A percentile compares a stretch with the other conserved stretches of the same genome.
Evolutionary conservation across 2,113 vertebrate species (phyloP).

Genomic region (Galeopterus variegatus): DNA sequence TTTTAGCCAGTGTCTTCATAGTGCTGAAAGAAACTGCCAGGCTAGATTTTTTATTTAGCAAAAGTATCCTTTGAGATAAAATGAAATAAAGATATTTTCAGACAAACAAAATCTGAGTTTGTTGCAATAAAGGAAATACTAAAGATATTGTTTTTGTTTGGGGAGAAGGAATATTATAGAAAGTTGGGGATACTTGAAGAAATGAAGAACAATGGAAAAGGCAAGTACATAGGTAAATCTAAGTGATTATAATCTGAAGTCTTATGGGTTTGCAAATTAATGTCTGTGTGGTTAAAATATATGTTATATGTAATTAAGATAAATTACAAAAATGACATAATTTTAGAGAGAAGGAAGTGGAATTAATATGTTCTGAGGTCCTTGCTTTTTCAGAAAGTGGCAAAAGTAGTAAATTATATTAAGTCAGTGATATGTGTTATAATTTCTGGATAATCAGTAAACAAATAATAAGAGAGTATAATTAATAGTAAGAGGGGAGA

Average conservation of each 20-base stretch:
- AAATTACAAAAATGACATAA: background rate
- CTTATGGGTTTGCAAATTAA: background rate
- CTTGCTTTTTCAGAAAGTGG: constrained; percentile 33
- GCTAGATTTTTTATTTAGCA: background rate
- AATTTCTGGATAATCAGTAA: background rate
- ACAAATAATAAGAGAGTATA: background rate
- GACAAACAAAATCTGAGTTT: constrained; percentile 16
- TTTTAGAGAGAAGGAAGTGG: background rate
- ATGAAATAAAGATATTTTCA: constrained; percentile 4
- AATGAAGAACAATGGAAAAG: constrained; percentile 1
- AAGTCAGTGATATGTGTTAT: background rate
- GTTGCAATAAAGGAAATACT: background rate
- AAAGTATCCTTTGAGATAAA: constrained; percentile 45
- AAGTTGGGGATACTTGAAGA: background rate
- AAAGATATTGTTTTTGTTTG: background rate
- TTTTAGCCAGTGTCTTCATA: background rate
- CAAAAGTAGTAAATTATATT: constrained; percentile 30
- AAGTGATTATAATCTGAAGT: constrained; percentile 10
- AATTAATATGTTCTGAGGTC: background rate
- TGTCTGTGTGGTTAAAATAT: background rate
- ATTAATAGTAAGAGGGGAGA: background rate
- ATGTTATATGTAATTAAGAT: background rate
- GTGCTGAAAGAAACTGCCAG: constrained; percentile 33
- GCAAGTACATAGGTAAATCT: background rate
- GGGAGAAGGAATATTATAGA: constrained; percentile 36